Base-by-base conservation (phyloP, 2,888 invertebrate species). In the Synergus itoensis region DNA sequence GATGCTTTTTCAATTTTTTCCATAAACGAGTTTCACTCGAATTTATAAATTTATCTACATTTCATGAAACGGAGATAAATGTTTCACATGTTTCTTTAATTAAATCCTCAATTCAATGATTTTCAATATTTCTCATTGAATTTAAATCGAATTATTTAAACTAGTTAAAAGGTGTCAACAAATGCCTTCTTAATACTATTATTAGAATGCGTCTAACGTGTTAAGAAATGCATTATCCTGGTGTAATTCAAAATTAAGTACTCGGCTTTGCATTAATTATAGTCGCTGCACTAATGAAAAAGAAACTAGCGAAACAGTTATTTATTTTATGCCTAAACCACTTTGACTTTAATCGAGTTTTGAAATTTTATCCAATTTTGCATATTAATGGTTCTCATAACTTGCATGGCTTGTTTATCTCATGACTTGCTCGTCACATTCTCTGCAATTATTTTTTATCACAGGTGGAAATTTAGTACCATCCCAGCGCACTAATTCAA, bases 151-250 rank as follows among this genome's bases (percentile, higher is more conserved):
- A 12, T 41, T 41, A 40, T n/a, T 64, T 18, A 1, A 18, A 43
- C 11, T 65, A 41, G 21, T 62, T 65, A 65, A 65, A 11, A 41
- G 41, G 40, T 65, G 65, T 65, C 65, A 65, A 41, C 16, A 63
- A 63, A 63, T 63, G 40, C 40, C 36, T 63, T 36, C 16, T 41
- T 41, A 65, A 41, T 64, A 4, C 28, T 28, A 4, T 62, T 62
- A 62, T 62, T 40, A 9, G 7, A 16, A n/a, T 40, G 40, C 12
- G 41, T n/a, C 18, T 0, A 41, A 18, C 9, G 41, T 65, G 65
- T 65, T 65, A n/a, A 41, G 40, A 64, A 65, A n/a, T 40, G 11
- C 65, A 18, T 41, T 41, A 65, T 18, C 9, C 11, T 41, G n/a
- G n/a, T 0, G 41, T 65, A 65, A 65, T 65, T 65, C 12, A 18